Base-by-base conservation (phyloP, 2,888 invertebrate species). In the Athetis lepigone region DNA sequence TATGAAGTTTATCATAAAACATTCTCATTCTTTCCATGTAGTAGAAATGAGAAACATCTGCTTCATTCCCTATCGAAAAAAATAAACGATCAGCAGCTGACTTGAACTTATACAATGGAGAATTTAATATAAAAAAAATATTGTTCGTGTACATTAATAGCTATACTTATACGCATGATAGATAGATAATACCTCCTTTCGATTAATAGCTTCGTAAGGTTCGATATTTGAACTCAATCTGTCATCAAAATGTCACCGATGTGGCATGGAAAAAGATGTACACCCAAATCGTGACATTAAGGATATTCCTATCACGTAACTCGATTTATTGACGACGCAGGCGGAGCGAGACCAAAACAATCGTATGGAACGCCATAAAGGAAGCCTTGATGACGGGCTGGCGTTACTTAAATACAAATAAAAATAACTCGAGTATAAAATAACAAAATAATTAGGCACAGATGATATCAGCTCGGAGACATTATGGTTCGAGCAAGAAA, bases 271-370 rank as follows among this genome's bases (percentile, higher is more conserved):
- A 45, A 33, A 33, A 33, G 33, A 33, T 13, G 42, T 58, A 56
- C 39, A 58, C 47, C 39, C 46, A 33, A 47, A 46, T 59, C 66
- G 74, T 78, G 67, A 70, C 62, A 56, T 45, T 55, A 42, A n/a
- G 43, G 29, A 57, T 47, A 77, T 79, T 79, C 69, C 45, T 47
- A 45, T 68, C 72, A 71, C 81, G 81, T 82, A 77, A 67, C 62
- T 37, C 70, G 47, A 77, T 79, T 83, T 80, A 82, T 81, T 80
- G 63, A 45, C 47, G 51, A 62, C 66, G 65, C 75, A 75, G 81
- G 46, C 71, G 60, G 62, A 72, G 74, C 80, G 77, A 69, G 72
- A 80, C 79, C 78, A 67, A 81, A 83, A 86, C 85, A 83, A 86
- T 86, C 67, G 59, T 62, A 59, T 60, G 67, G 56, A 60, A 62